A percentile compares a stretch with the other conserved stretches of the same genome.
Evolutionary conservation across 2,797 vertebrate genomes (phyloP).

Genomic region (Poeciliopsis turneri): DNA sequence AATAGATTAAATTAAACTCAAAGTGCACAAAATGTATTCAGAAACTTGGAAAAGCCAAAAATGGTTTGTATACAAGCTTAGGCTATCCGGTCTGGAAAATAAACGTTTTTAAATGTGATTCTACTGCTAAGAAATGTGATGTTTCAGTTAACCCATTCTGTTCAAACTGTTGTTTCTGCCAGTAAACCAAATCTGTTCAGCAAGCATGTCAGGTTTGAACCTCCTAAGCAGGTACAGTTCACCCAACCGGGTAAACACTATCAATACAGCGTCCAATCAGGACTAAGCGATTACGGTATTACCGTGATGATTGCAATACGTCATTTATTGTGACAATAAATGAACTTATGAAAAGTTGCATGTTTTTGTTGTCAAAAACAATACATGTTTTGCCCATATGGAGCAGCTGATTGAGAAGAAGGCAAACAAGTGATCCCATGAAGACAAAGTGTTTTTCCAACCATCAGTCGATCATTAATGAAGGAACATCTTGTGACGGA

Average conservation of each 20-base stretch:
- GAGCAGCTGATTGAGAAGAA: background rate
- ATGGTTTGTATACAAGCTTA: background rate
- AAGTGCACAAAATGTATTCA: background rate
- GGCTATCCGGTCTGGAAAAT: background rate
- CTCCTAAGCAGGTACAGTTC: background rate
- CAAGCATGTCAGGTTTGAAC: background rate
- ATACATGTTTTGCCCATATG: background rate
- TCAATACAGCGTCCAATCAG: background rate
- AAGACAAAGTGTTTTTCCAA: background rate
- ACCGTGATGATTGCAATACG: background rate
- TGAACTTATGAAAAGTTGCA: background rate
- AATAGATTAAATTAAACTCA: background rate
- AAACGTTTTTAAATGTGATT: background rate
- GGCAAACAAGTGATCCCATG: background rate
- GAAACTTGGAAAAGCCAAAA: background rate
- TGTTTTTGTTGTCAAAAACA: background rate
- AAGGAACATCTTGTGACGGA: background rate
- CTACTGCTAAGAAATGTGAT: background rate
- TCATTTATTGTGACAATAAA: background rate
- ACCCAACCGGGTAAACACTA: background rate
- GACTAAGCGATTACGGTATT: background rate
- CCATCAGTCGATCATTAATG: background rate
- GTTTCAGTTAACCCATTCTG: background rate
- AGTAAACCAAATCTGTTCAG: background rate
- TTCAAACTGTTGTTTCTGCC: background rate